Base-by-base conservation (phyloP, 2,113 vertebrate genomes). In the Phaethornis superciliosus region DNA sequence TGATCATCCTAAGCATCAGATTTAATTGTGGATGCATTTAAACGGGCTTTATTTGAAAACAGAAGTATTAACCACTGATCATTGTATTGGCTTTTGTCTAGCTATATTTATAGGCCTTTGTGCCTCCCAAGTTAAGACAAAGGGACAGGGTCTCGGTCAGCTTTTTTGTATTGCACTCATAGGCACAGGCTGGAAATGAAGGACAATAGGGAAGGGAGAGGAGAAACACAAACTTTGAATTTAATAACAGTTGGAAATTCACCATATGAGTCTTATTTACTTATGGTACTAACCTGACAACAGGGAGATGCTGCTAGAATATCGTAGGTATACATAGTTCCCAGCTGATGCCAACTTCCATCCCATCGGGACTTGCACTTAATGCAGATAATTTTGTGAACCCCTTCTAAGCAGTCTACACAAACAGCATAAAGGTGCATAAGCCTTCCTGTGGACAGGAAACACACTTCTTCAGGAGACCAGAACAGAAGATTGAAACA, bases 321-420 rank as follows among this genome's bases (percentile, higher is more conserved):
- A 96, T 99, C 99, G 3, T 99, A 99, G 87, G 99, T 99, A 70
- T 99, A 99, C 99, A 99, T 99, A 63, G 99, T 99, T 96, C 99
- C 99, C 98, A 99, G 97, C 92, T 99, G 99, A 97, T 99, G 99
- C 99, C 99, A 99, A 98, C 99, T 99, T 95, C 99, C 99, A 65
- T 99, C 99, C 99, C 99, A 99, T 35, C 99, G 98, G 4, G 99
- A 99, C 97, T 99, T 99, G 97, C 99, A 99, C 96, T 99, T 99
- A 97, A 99, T 99, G 98, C 99, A 99, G 96, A 99, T 99, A 82
- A 99, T 99, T 98, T 99, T 99, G 97, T 99, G 99, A 96, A 99
- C 99, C 21, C 99, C 99, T 96, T 99, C 99, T 97, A 99, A 97
- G 98, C 99, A 99, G 98, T 99, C 99, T 97, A 99, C 99, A 21